A percentile compares a stretch with the other conserved stretches of the same genome.
These are phyloP conservation scores for Drosophila insularis DNA, from an alignment of 1,140 invertebrate species.

Conservation along the genomic window DNA sequence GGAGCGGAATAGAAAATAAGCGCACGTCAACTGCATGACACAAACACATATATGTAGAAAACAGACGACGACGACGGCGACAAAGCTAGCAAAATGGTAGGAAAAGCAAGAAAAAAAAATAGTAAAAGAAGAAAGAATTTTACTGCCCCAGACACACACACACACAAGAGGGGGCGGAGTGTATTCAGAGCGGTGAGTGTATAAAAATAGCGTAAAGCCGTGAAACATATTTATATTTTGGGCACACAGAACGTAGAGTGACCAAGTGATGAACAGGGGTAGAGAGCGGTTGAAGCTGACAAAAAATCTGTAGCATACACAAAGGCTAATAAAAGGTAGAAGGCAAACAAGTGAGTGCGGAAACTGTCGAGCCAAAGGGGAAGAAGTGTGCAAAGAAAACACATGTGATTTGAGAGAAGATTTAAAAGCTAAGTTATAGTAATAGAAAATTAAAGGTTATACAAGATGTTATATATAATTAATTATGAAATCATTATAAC, in stretches of 20 bases:
- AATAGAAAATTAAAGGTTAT: no score
- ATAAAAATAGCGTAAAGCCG: constrained; percentile 70
- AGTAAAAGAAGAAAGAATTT: constrained; percentile 14
- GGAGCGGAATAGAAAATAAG: constrained; percentile 80
- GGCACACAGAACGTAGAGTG: constrained; percentile 22
- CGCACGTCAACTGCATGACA: constrained; percentile 79
- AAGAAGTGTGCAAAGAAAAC: background rate
- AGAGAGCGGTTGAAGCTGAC: background rate
- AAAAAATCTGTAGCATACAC: constrained; percentile 33
- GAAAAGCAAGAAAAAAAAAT: constrained; percentile 27
- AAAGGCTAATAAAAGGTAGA: constrained; percentile 46
- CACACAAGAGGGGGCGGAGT: background rate
- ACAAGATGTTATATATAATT: no score
- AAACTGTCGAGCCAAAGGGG: background rate
- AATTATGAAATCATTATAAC: no score
- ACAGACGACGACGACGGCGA: constrained; percentile 57
- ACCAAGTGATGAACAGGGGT: constrained; percentile 2
- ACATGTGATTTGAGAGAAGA: background rate
- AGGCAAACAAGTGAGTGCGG: constrained; percentile 10
- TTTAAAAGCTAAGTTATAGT: no score
- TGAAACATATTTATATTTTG: constrained; percentile 73
- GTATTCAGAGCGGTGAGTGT: constrained; percentile 46
- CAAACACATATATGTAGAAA: constrained; percentile 64
- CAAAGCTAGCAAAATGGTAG: constrained; percentile 61
- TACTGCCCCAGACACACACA: constrained; percentile 1